Evolutionary conservation across 2,797 vertebrate genomes (phyloP), one percentile per base, ranked within the genome.

Genomic region (Adelosebastes latens): DNA sequence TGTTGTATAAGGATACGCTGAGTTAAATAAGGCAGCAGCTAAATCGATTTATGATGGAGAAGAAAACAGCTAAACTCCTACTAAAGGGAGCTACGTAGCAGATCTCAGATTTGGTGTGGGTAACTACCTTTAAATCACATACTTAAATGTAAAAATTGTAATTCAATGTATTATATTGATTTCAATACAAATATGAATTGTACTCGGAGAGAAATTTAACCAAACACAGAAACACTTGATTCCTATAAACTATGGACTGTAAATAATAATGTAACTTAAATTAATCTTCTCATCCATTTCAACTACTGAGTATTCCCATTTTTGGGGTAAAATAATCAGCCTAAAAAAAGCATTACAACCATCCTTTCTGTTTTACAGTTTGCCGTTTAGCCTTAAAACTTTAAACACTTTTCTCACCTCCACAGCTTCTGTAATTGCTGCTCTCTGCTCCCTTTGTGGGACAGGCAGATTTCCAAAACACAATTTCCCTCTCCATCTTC

Each of bases 381-480:
- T 12, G 31, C 5, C 9, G 2, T 39, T 18, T 8, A 59, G 8
- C 12, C 70, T 52, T 39, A 25, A 52, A 62, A 62, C 58, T 52
- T 72, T 52, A 52, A 62, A 61, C 18, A 2, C 5, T 2, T 29
- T 31, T 72, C 58, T 61, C 27, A 72, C 13, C 69, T 29, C 20
- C 2, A 70, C 36, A 1, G 1, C 29, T 49, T 1, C 39, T 49
- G 25, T 49, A 29, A 20, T 60, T 29, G 31, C 39, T 32, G 39
- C 12, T 61, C 39, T 61, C 27, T 49, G 70, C 20, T 46, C 42
- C 42, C 20, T 61, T 49, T 24, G 20, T 14, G 16, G 20, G 39
- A 4, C n/a, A 72, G 70, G 70, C 63, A 66, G 32, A 82, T 73
- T 69, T 68, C 58, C 36, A 56, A 87, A 87, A 88, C 81, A 77